Conservation (phyloP, 2,797 vertebrate species). For the Tangara arthus region DNA sequence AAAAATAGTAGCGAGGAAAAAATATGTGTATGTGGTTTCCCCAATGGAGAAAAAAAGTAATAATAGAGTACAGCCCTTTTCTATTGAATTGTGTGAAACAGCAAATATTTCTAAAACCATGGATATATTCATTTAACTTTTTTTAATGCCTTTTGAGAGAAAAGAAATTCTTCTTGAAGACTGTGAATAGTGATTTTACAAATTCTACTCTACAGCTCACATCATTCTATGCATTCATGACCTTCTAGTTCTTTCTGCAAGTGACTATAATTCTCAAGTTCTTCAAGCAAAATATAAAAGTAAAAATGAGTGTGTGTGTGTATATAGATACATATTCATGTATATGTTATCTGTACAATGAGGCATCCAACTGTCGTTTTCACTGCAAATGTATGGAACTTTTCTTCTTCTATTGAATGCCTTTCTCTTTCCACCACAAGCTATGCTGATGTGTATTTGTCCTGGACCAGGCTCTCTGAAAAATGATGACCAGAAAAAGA, state of each 20-base stretch:
- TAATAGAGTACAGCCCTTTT: slow-evolving; percentile 2
- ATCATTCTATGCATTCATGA: neutral
- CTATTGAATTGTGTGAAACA: slow-evolving; percentile 20
- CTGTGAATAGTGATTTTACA: neutral
- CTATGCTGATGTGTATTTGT: neutral
- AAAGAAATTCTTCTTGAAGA: neutral
- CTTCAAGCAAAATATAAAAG: neutral
- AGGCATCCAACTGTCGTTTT: neutral
- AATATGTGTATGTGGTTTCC: neutral
- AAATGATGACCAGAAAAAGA: neutral
- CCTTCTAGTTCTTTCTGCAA: neutral
- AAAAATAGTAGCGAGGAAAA: neutral
- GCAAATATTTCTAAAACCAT: neutral
- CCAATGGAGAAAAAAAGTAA: neutral
- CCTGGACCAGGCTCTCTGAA: neutral
- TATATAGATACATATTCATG: too few relatives aligned
- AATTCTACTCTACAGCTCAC: neutral
- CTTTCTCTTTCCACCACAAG: neutral
- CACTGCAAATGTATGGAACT: neutral
- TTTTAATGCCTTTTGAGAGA: neutral
- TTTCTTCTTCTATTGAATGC: neutral
- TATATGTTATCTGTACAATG: neutral
- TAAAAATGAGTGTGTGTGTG: neutral
- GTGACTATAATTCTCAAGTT: neutral
- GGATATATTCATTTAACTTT: neutral